Base-by-base conservation (phyloP, 2,888 invertebrate species). In the Himalopsyche japonica region DNA sequence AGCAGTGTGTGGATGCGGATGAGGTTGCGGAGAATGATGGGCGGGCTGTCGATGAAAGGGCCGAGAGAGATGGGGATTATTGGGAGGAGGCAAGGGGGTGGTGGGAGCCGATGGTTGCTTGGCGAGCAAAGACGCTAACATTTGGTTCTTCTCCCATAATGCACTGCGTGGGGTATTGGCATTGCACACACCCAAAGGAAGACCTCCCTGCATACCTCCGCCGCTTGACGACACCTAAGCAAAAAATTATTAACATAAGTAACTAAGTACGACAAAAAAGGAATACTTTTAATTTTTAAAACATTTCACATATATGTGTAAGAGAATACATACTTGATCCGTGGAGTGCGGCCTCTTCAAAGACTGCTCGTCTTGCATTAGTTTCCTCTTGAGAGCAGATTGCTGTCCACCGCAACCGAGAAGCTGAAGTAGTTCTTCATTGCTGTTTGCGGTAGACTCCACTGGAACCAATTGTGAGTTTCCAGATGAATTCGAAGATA, bases 91-190 rank as follows among this genome's bases (percentile, higher is more conserved):
- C 88, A 95, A 92, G 85, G 94, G 95, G 79, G 95, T 94, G 34
- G 95, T 94, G 70, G 94, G 94, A 87, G 93, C 91, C 34, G 94
- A 93, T 87, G 95, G 95, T 88, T 96, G 95, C 89, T 95, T 95
- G 82, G 96, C 96, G 89, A 98, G 91, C 88, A 98, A 90, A 76
- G 95, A 95, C 57, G 97, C 97, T 87, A 98, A 92, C 95, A 98
- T 97, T 90, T 95, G 95, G 90, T 97, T 97, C 89, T 95, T 95
- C 90, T 96, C 95, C 90, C 96, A 96, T 80, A 97, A 92, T 87
- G 95, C 94, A 88, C 96, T 96, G 57, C 57, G 57, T 3, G 57
- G 57, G n/a, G 82, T 49, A 49, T 47, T 82, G 20, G 57, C 24
- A 24, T 57, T 57, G 20, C n/a, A n/a, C 57, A 24, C n/a, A 8